A percentile compares a stretch with the other conserved stretches of the same genome.
Conservation (phyloP, 1,140 invertebrate species). For the Drosophila ercepeae region DNA sequence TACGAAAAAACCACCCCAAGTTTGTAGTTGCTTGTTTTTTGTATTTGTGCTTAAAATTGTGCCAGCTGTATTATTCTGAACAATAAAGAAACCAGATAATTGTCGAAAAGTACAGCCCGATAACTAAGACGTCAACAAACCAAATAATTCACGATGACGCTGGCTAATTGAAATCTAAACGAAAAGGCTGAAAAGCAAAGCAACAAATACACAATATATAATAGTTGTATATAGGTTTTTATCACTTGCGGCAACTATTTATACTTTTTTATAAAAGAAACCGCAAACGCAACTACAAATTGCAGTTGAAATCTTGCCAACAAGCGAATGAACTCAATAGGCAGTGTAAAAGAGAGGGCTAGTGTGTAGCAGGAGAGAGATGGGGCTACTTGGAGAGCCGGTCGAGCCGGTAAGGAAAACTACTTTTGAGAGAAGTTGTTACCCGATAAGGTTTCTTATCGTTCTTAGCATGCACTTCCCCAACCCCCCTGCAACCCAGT, state of each 20-base stretch:
- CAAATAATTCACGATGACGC: slow-evolving; percentile 43
- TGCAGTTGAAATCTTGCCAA: slow-evolving; percentile 68
- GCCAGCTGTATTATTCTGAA: not conserved
- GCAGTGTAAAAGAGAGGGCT: not conserved
- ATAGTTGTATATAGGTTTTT: slow-evolving; percentile 18
- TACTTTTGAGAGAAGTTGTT: slow-evolving; percentile 29
- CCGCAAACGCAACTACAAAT: slow-evolving; percentile 44
- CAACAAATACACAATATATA: slow-evolving; percentile 1
- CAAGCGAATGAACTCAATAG: slow-evolving; percentile 33
- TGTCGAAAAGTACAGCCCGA: not conserved
- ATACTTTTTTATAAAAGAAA: slow-evolving; percentile 39
- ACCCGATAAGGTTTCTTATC: slow-evolving; percentile 59
- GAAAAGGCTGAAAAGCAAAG: slow-evolving; percentile 36
- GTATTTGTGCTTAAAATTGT: not conserved
- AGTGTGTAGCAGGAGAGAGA: not conserved
- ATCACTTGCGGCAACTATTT: slow-evolving; percentile 62
- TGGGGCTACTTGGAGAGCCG: slow-evolving; percentile 17
- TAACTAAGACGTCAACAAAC: slow-evolving; percentile 51
- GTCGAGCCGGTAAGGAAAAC: slow-evolving; percentile 47
- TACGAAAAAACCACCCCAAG: slow-evolving; percentile 24
- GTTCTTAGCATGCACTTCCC: slow-evolving; percentile 24
- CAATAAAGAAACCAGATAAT: not conserved
- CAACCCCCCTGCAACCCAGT: not conserved
- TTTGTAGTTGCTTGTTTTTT: not conserved
- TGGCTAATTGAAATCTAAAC: slow-evolving; percentile 41